Conservation (phyloP, 2,888 invertebrate genomes). For the Poecilobothrus nobilitatus region DNA sequence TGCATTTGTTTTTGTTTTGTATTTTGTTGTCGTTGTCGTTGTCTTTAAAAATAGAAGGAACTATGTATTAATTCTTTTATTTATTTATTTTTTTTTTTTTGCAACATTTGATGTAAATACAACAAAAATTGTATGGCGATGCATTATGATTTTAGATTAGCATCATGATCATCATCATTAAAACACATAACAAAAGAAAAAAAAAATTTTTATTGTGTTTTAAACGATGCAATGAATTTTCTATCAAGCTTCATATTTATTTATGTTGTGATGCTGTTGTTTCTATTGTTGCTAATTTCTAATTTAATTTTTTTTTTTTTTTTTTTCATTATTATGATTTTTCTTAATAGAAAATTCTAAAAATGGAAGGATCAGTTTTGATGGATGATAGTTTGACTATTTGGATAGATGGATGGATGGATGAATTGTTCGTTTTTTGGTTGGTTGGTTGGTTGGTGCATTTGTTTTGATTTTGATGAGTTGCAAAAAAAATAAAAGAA, state of each 20-base stretch:
- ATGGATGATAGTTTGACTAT: slow-evolving; percentile 1
- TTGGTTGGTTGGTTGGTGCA: neutral
- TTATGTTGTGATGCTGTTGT: no score
- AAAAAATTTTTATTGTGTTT: no score
- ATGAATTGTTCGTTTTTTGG: neutral
- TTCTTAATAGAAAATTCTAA: neutral
- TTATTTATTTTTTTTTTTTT: no score
- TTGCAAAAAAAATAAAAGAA: neutral
- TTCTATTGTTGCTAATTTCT: no score
- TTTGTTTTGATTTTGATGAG: neutral
- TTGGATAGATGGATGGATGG: neutral
- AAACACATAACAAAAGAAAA: no score
- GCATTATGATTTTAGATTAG: neutral
- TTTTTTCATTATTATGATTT: neutral
- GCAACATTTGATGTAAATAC: no score
- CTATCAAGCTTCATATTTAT: no score
- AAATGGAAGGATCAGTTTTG: no score
- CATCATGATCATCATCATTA: neutral
- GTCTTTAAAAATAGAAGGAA: no score
- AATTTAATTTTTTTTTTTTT: neutral
- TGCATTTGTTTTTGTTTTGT: no score
- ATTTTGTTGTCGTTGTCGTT: no score
- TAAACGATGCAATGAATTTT: no score
- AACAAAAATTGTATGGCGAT: neutral
- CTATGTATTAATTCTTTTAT: neutral